Evolutionary conservation across 1,140 invertebrate genomes (phyloP).

Genomic region (Meteorus sp.): DNA sequence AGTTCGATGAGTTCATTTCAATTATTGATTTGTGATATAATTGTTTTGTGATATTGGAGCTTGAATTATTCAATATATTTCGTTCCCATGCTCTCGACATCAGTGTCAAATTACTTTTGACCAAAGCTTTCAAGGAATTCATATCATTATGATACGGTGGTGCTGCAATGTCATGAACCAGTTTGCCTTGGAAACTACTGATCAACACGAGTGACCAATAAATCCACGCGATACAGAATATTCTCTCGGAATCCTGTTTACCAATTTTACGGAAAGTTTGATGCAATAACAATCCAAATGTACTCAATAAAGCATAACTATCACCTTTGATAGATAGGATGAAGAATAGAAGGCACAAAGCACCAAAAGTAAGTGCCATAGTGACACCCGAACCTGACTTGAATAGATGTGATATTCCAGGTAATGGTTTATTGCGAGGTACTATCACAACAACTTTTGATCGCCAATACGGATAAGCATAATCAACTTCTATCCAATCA

Average conservation of each 20-base stretch:
- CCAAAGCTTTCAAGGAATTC: slow-evolving; percentile 18
- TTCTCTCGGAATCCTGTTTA: neutral
- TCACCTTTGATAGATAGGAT: slow-evolving; percentile 2
- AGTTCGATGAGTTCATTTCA: slow-evolving; percentile 19
- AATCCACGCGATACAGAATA: slow-evolving; percentile 26
- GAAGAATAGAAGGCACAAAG: neutral
- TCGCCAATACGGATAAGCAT: slow-evolving; percentile 25
- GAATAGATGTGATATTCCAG: slow-evolving; percentile 6
- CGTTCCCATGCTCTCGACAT: slow-evolving; percentile 14
- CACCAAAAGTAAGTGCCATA: neutral
- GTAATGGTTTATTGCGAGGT: neutral
- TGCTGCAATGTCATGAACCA: slow-evolving; percentile 21
- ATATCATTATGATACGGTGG: slow-evolving; percentile 20
- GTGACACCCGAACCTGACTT: neutral
- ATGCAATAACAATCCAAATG: slow-evolving; percentile 15
- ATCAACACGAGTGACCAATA: slow-evolving; percentile 16
- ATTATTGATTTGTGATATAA: neutral
- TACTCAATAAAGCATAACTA: slow-evolving; percentile 5
- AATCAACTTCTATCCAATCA: neutral
- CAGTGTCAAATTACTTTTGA: slow-evolving; percentile 15
- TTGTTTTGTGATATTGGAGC: neutral
- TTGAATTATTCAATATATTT: slow-evolving; percentile 4
- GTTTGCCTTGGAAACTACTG: slow-evolving; percentile 18
- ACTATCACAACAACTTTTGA: slow-evolving; percentile 15
- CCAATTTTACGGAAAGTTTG: slow-evolving; percentile 24